These are phyloP conservation scores for Contarinia nasturtii DNA, from an alignment of 1,140 invertebrate genomes.

Conservation along the genomic window DNA sequence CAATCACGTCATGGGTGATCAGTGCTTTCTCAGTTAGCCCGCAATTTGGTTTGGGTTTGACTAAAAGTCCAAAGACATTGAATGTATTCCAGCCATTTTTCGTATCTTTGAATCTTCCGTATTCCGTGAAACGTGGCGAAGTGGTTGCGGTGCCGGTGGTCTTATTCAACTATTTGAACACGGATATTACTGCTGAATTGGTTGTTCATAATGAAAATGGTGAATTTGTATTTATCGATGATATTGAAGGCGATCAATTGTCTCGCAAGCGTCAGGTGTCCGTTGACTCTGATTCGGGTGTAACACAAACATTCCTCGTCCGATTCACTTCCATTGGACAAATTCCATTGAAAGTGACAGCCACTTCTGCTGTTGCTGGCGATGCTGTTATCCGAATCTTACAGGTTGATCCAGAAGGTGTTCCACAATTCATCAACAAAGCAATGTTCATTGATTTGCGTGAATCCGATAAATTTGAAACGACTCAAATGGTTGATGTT, in stretches of 20 bases:
- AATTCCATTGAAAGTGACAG: conserved; percentile 54
- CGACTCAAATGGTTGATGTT: conserved; percentile 36
- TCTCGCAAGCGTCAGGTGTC: not conserved
- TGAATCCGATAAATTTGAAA: conserved; percentile 21
- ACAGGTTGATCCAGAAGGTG: conserved; percentile 59
- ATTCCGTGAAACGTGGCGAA: conserved; percentile 60
- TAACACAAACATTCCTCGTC: conserved; percentile 64
- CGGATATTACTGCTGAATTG: conserved; percentile 58
- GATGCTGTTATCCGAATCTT: conserved; percentile 53
- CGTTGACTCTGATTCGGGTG: conserved; percentile 43
- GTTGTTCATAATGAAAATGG: conserved; percentile 62
- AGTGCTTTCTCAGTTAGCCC: conserved; percentile 83
- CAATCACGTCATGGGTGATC: conserved; percentile 83
- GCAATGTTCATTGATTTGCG: conserved; percentile 51
- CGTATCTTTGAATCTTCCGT: conserved; percentile 58
- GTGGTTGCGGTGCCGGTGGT: conserved; percentile 18
- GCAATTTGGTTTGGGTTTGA: conserved; percentile 64
- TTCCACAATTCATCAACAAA: conserved; percentile 55
- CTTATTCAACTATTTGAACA: conserved; percentile 26
- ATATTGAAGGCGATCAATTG: not conserved
- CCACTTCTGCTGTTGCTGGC: conserved; percentile 43
- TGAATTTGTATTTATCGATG: conserved; percentile 57
- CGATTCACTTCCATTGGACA: conserved; percentile 51
- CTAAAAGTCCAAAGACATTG: conserved; percentile 48
- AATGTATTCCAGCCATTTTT: conserved; percentile 80